Evolutionary conservation across 2,888 invertebrate genomes (phyloP).

Genomic region (Noctua fimbriata): DNA sequence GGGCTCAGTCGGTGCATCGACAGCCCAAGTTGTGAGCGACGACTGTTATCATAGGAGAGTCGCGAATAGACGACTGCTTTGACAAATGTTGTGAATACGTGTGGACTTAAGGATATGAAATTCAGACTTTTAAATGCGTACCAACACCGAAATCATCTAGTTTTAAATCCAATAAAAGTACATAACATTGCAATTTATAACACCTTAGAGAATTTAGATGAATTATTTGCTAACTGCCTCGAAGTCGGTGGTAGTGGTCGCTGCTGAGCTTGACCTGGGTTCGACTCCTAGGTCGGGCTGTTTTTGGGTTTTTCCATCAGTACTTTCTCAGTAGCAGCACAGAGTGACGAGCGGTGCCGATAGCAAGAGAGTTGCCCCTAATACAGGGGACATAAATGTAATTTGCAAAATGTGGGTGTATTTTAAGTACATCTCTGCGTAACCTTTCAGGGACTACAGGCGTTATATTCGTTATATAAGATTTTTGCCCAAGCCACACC

Average conservation of each 20-base stretch:
- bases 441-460: background rate
- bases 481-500: background rate
- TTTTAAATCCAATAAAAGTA: background rate
- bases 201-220: too few relatives aligned
- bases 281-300: background rate
- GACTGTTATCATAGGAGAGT: background rate
- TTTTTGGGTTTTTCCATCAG: background rate
- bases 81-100: background rate
- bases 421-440: background rate
- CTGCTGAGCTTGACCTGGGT: background rate
- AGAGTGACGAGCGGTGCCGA: background rate
- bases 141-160: background rate
- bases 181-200: background rate
- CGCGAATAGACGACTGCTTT: background rate
- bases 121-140: background rate
- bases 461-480: too few relatives aligned
- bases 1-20: constrained; percentile 56
- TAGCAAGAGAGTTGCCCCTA: background rate
- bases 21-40: constrained; percentile 38
- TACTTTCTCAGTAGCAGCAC: background rate
- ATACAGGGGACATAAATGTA: background rate
- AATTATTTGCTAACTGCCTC: background rate
- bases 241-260: background rate
- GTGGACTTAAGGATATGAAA: background rate
- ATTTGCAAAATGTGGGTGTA: background rate